Evolutionary conservation across 2,113 vertebrate genomes (phyloP), one percentile per base, ranked within the genome.

Genomic region (Tychaedon coryphoeus): DNA sequence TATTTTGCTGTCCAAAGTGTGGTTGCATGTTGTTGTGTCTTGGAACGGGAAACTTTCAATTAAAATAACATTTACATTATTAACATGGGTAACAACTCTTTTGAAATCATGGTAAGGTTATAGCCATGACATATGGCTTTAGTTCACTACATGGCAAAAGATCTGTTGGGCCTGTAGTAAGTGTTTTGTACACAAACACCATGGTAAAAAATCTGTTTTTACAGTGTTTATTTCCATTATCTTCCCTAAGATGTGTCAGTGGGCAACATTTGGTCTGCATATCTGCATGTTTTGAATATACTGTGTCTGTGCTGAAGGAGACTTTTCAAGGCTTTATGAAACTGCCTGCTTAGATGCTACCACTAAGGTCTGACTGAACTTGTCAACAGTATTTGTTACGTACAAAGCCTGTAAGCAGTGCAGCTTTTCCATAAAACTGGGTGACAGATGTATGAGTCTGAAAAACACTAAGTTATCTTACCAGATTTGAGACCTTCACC

Each of bases 131-230:
- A 83, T 71, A 61, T n/a, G 64, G 54, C 58, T 83, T 88, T 88
- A 72, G 45, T 76, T 92, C 45, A 36, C 48, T 73, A 43, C 36
- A 90, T 79, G 50, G 19, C 72, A 89, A 80, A 83, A 42, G 58
- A 88, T 83, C 65, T 70, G 19, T 48, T 92, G 12, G 75, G 34
- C 56, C 85, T 66, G 20, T 83, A 73, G 2, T 69, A 82, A 82
- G 31, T 88, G 81, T 65, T 93, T 88, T 83, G 36, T 88, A 83
- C n/a, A 86, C 75, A 88, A 95, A 73, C 72, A 64, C 34, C 67
- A 77, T 50, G 45, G 69, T 83, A 86, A 90, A 71, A 71, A 90
- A 90, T 79, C 78, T 86, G 47, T 3, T 96, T 90, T 80, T 70
- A 70, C 43, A n/a, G 22, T 58, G 64, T 85, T 12, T 53, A 13